phyloP scores from a whole-genome alignment of 2,888 invertebrate genomes.

The Acleris laterana region DNA sequence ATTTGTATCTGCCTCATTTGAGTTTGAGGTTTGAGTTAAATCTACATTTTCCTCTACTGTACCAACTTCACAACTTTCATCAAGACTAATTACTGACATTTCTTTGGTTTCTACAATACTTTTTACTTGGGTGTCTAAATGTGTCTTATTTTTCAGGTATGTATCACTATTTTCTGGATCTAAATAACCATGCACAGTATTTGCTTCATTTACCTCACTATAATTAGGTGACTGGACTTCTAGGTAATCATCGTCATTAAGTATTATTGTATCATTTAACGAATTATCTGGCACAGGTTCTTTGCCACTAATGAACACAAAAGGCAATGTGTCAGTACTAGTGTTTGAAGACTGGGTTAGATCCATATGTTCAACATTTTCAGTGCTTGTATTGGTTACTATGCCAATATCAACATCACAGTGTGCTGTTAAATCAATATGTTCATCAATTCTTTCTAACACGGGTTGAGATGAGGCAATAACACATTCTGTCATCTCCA shows the following conservation, averaged over 20 bases:
- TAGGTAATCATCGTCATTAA: slow-evolving; percentile 41
- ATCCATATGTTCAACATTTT: slow-evolving; percentile 49
- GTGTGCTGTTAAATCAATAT: slow-evolving; percentile 55
- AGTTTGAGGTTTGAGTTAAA: slow-evolving; percentile 61
- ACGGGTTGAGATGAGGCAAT: slow-evolving; percentile 44
- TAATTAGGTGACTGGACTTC: slow-evolving; percentile 19
- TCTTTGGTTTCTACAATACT: slow-evolving; percentile 5
- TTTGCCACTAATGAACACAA: slow-evolving; percentile 50
- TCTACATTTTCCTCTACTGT: slow-evolving; percentile 48
- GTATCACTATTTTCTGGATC: background rate
- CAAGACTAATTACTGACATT: slow-evolving; percentile 15
- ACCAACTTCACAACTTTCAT: slow-evolving; percentile 22
- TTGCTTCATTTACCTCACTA: slow-evolving; percentile 45
- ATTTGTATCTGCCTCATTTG: slow-evolving; percentile 42
- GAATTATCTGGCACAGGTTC: slow-evolving; percentile 39
- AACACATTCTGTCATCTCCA: slow-evolving; percentile 72
- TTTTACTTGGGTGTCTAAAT: slow-evolving; percentile 5
- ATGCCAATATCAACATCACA: slow-evolving; percentile 39
- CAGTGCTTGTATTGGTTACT: slow-evolving; percentile 24
- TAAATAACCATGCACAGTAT: background rate
- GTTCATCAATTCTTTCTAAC: slow-evolving; percentile 40
- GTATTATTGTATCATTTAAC: slow-evolving; percentile 54
- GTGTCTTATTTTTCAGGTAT: background rate
- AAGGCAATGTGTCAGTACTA: slow-evolving; percentile 56
- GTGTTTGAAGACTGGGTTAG: slow-evolving; percentile 65